Conservation (phyloP, 2,797 vertebrate genomes). For the Typhlichthys subterraneus region DNA sequence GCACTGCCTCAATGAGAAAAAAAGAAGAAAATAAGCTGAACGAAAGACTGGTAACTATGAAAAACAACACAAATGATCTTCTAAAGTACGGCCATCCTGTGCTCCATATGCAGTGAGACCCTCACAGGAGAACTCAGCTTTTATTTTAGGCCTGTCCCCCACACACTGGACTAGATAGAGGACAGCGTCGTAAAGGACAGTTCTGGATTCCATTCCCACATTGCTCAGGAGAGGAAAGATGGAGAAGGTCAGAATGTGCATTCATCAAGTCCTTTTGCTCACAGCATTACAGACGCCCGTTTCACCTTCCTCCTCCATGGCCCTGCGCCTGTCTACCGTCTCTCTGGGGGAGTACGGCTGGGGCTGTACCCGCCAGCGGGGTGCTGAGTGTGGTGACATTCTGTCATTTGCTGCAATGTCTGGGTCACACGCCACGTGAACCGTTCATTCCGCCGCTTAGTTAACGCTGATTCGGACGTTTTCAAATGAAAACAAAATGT, state of each 20-base stretch:
- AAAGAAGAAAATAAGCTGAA: too few relatives aligned
- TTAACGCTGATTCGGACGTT: too few relatives aligned
- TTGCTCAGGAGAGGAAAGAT: slow-evolving; percentile 37
- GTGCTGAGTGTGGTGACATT: slow-evolving; percentile 50
- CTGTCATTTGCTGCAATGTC: slow-evolving; percentile 34
- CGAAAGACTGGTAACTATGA: too few relatives aligned
- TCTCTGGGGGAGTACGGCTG: slow-evolving; percentile 44
- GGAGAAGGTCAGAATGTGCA: slow-evolving; percentile 59
- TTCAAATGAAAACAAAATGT: too few relatives aligned
- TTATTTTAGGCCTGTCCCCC: slow-evolving; percentile 43
- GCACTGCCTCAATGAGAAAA: neutral
- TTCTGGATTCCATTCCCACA: slow-evolving; percentile 52
- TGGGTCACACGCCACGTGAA: slow-evolving; percentile 33
- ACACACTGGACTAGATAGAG: slow-evolving; percentile 29
- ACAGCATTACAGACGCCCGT: slow-evolving; percentile 38
- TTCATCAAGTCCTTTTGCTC: slow-evolving; percentile 52
- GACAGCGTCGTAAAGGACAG: neutral
- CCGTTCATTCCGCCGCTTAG: slow-evolving; percentile 24
- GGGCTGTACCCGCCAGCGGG: neutral
- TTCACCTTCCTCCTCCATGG: slow-evolving; percentile 37
- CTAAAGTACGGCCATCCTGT: slow-evolving; percentile 5
- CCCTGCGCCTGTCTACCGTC: slow-evolving; percentile 41
- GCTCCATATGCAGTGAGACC: slow-evolving; percentile 4
- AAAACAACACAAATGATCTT: neutral
- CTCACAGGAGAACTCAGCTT: slow-evolving; percentile 23